A percentile compares a stretch with the other conserved stretches of the same genome.
These are phyloP conservation scores for Nasonia oneida DNA, from an alignment of 2,888 invertebrate genomes.

Conservation along the genomic window DNA sequence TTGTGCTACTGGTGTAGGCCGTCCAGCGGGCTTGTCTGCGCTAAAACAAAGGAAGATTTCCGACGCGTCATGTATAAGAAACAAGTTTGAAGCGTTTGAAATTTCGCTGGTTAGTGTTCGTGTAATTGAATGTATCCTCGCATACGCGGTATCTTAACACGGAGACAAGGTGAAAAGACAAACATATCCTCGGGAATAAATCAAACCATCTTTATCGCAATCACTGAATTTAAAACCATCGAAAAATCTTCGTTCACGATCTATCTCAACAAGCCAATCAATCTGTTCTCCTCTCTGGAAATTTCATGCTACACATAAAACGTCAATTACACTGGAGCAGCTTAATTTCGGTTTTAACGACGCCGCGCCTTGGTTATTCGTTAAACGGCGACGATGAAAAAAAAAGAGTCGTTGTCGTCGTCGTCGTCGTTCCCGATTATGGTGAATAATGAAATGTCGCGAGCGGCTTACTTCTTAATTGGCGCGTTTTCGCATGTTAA, in stretches of 20 bases:
- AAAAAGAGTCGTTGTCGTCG: not conserved
- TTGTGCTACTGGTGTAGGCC: not conserved
- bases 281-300: not conserved
- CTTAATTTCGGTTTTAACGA: constrained; percentile 44
- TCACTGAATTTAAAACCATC: not conserved
- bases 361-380: not conserved
- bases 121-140: not conserved
- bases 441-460: constrained; percentile 47
- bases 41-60: constrained; percentile 6
- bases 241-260: not conserved
- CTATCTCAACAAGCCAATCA: not conserved
- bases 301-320: not conserved
- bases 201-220: not conserved
- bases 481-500: constrained; percentile 52
- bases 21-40: not conserved
- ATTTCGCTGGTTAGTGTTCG: not conserved
- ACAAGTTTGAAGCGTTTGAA: constrained; percentile 22
- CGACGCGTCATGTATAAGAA: not conserved
- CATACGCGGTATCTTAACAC: not conserved
- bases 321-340: constrained; percentile 7
- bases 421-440: constrained; percentile 19
- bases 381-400: not conserved
- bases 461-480: constrained; percentile 51
- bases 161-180: not conserved
- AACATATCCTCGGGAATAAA: not conserved